Percentiles rank a stretch among this genome's conserved stretches.
phyloP scores from a whole-genome alignment of 2,113 vertebrate species.

The Corydoras maculifer region DNA sequence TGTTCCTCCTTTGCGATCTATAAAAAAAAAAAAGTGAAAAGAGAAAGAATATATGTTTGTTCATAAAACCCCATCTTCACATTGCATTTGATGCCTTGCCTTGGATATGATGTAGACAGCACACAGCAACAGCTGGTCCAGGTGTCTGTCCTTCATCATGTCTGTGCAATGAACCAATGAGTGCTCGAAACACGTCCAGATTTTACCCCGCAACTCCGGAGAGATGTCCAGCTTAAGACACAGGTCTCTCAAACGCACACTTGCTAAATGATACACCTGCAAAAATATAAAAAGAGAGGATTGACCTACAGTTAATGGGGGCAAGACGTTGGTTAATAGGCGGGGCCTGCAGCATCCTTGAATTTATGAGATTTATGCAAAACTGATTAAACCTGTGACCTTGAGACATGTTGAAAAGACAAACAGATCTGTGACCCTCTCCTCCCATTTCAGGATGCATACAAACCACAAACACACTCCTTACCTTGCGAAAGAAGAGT shows the following conservation, averaged over 20 bases:
- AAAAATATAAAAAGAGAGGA: too few relatives aligned
- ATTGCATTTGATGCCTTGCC: constrained; percentile 51
- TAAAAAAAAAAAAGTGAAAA: not conserved
- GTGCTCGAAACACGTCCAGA: constrained; percentile 95
- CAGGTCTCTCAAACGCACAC: constrained; percentile 86
- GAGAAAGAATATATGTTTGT: too few relatives aligned
- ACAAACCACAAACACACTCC: not conserved
- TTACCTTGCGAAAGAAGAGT: constrained; percentile 94
- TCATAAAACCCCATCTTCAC: too few relatives aligned
- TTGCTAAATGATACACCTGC: constrained; percentile 93
- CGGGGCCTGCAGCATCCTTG: too few relatives aligned
- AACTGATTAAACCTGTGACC: too few relatives aligned
- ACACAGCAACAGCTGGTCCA: constrained; percentile 94
- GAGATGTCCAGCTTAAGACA: constrained; percentile 85
- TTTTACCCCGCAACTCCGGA: constrained; percentile 83
- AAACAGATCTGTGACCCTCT: too few relatives aligned
- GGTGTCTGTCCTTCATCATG: constrained; percentile 85
- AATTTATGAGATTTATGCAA: not conserved
- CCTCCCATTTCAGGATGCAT: too few relatives aligned
- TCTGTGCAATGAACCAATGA: constrained; percentile 79
- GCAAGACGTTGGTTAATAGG: too few relatives aligned
- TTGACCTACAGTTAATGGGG: too few relatives aligned
- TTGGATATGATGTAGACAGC: constrained; percentile 91
- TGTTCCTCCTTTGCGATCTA: constrained; percentile 91
- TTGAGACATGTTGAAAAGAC: too few relatives aligned